Evolutionary conservation across 2,797 vertebrate genomes (phyloP).

Genomic region (Gymnoscopelus microlampas): DNA sequence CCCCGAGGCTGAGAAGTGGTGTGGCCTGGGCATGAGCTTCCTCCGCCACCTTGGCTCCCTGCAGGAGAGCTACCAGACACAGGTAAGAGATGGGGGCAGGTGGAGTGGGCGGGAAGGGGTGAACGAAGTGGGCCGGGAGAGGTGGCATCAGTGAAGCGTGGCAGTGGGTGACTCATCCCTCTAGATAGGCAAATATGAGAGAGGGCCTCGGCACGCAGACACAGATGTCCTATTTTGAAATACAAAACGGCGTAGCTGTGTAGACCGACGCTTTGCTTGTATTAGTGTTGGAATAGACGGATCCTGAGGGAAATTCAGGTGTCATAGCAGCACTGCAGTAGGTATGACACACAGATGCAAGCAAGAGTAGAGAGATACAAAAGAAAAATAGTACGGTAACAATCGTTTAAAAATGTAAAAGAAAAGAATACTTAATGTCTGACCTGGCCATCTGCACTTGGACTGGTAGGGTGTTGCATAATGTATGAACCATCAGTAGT

Average conservation of each 20-base stretch:
- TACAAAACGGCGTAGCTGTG: not conserved
- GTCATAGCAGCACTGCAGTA: too few species aligned
- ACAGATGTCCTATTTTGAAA: conserved; percentile 2
- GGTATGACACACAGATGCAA: too few species aligned
- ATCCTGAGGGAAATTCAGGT: too few species aligned
- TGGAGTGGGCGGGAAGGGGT: not conserved
- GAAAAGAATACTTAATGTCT: too few species aligned
- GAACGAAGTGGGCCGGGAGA: conserved; percentile 2
- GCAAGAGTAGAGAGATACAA: too few species aligned
- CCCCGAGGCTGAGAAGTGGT: conserved; percentile 89
- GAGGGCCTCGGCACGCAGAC: conserved; percentile 7
- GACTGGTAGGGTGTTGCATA: not conserved
- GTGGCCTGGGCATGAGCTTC: conserved; percentile 87
- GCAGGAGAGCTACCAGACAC: conserved; percentile 87
- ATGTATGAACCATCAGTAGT: not conserved
- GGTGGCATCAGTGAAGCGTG: conserved; percentile 1
- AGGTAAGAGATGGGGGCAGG: conserved; percentile 75
- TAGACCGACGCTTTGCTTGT: not conserved
- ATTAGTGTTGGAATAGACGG: too few species aligned
- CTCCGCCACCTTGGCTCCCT: conserved; percentile 85
- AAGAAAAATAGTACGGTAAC: too few species aligned
- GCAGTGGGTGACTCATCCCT: conserved; percentile 15
- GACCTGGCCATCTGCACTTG: not conserved
- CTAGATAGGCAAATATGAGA: conserved; percentile 11
- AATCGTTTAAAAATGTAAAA: too few species aligned